phyloP scores from a whole-genome alignment of 1,140 invertebrate species.

The Drosophila watanabei region DNA sequence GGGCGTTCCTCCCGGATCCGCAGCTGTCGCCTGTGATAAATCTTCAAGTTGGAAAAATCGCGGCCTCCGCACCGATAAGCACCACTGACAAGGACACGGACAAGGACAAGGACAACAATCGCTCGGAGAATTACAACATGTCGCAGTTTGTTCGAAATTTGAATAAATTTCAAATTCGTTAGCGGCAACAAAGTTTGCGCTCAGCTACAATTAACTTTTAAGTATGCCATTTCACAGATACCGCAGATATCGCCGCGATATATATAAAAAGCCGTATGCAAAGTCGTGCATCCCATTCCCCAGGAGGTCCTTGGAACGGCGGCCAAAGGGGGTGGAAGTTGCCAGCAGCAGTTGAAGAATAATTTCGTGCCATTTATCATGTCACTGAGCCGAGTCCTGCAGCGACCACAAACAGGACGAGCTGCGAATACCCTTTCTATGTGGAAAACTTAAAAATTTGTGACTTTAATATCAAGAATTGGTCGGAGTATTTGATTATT shows the following conservation, averaged over 20 bases:
- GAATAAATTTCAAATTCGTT: constrained; percentile 79
- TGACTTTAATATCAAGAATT: not conserved
- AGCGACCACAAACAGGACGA: constrained; percentile 2
- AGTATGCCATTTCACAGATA: constrained; percentile 82
- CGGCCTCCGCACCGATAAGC: constrained; percentile 29
- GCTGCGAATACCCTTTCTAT: constrained; percentile 24
- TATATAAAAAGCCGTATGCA: constrained; percentile 54
- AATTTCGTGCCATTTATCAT: constrained; percentile 85
- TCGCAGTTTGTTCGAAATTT: constrained; percentile 75
- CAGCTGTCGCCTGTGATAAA: constrained; percentile 49
- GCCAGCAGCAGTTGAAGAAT: constrained; percentile 68
- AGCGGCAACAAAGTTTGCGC: constrained; percentile 60
- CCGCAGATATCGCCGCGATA: constrained; percentile 71
- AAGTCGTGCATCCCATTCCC: constrained; percentile 10
- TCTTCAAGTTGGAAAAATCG: constrained; percentile 43
- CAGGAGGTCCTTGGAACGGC: not conserved
- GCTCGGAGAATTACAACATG: constrained; percentile 76
- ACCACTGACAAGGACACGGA: constrained; percentile 35
- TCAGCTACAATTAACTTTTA: constrained; percentile 85
- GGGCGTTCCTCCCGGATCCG: not conserved
- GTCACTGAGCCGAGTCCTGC: constrained; percentile 45
- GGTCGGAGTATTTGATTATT: too few relatives aligned
- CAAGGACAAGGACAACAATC: constrained; percentile 30
- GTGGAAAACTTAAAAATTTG: not conserved
- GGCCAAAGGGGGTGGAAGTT: constrained; percentile 12